Percentiles rank a stretch among this genome's conserved stretches.
phyloP scores from a whole-genome alignment of 1,140 invertebrate genomes.

The Nasonia vitripennis region DNA sequence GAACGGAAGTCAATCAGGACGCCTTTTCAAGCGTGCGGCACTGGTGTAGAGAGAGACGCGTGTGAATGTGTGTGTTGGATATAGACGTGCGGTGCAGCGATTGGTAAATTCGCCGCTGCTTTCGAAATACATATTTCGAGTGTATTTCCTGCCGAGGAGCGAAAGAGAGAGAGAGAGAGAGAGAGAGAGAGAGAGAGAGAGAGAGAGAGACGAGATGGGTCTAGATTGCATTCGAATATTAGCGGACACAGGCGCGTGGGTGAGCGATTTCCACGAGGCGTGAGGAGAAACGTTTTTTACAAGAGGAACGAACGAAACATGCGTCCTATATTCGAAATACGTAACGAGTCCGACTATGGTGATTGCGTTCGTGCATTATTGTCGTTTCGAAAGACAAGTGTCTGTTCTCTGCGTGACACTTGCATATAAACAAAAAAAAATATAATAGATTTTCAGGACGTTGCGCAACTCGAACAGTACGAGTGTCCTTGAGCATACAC shows the following conservation, averaged over 20 bases:
- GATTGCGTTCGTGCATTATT: not conserved
- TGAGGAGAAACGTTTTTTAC: too few species aligned
- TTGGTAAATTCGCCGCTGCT: not conserved
- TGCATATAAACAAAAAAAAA: not conserved
- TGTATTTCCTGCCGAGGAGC: not conserved
- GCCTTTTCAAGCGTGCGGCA: conserved; percentile 7
- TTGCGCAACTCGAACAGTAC: too few species aligned
- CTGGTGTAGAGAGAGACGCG: not conserved
- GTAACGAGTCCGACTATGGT: too few species aligned
- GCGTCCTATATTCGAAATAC: too few species aligned
- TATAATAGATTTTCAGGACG: too few species aligned
- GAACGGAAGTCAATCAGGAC: conserved; percentile 40
- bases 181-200: too few species aligned
- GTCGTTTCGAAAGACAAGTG: not conserved
- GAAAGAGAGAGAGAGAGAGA: too few species aligned
- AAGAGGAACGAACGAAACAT: too few species aligned
- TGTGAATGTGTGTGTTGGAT: not conserved
- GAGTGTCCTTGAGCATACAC: too few species aligned
- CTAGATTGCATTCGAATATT: not conserved
- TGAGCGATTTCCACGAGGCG: too few species aligned
- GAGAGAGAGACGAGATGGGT: too few species aligned
- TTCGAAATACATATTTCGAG: not conserved
- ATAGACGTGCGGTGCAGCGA: not conserved
- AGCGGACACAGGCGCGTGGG: not conserved
- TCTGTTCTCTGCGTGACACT: not conserved